A percentile compares a stretch with the other conserved stretches of the same genome.
Evolutionary conservation across 2,888 invertebrate species (phyloP).

Genomic region (Lithophane socia): DNA sequence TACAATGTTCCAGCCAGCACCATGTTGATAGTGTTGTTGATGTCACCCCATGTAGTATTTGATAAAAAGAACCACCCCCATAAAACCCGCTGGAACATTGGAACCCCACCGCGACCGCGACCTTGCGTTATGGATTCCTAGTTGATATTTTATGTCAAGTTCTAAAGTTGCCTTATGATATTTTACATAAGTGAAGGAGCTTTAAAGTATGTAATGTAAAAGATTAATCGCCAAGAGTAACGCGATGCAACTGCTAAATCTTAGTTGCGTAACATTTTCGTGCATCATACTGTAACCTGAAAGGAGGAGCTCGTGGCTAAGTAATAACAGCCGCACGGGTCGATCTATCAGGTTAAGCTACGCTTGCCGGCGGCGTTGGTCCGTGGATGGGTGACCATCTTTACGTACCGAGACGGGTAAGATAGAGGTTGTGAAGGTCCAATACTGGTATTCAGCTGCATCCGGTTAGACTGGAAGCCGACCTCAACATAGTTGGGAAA

Average conservation of each 20-base stretch:
- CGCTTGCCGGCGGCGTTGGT: too few relatives aligned
- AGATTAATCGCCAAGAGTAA: background rate
- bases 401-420: too few relatives aligned
- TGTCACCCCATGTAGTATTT: background rate
- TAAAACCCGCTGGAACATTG: background rate
- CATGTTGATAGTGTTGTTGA: background rate
- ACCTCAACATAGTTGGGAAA: too few relatives aligned
- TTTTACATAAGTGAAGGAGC: background rate
- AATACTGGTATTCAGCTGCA: too few relatives aligned
- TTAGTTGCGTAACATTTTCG: background rate
- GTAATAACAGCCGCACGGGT: too few relatives aligned
- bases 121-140: background rate
- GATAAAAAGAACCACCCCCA: background rate
- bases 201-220: background rate
- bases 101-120: background rate
- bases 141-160: slow-evolving; percentile 2
- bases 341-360: too few relatives aligned
- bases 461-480: too few relatives aligned
- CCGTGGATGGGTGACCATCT: too few relatives aligned
- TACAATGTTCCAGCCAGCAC: background rate
- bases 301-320: background rate
- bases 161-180: too few relatives aligned
- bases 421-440: too few relatives aligned
- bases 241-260: background rate
- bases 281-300: background rate